Evolutionary conservation across 2,113 vertebrate species (phyloP), one percentile per base, ranked within the genome.

Genomic region (Clupea harengus): DNA sequence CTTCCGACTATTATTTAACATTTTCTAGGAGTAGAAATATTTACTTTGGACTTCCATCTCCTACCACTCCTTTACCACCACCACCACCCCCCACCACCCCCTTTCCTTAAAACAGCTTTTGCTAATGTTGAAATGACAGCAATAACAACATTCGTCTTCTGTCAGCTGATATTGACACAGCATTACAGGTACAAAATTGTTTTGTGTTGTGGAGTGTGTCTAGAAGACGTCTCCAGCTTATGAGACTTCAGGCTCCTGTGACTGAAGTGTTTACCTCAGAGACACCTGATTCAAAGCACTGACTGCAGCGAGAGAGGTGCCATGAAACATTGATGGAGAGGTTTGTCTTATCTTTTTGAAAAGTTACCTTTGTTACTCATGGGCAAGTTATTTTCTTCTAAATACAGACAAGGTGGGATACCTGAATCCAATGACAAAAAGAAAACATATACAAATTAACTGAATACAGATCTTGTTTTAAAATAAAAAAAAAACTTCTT

Each of bases 111-210:
- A 92, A 94, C 93, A 96, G 95, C 92, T 95, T 94, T 92, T 87
- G 95, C 93, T 94, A 97, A 96, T 93, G 94, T 95, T 95, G 94
- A 96, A 97, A 96, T 95, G 95, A 95, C 95, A 97, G 95, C 97
- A 98, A 97, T 97, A 97, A 97, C 96, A 96, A 94, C 97, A 99
- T 99, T 97, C 95, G 95, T 99, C 97, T 99, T 97, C 95, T 97
- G 96, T 96, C 95, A 93, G 88, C 91, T 91, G 92, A 95, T 97
- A 99, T 97, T 97, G 98, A 97, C 96, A 95, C 90, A 94, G 94
- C 93, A 95, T 97, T 97, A 96, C 95, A 94, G 95, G 91, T 95
- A 91, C 92, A 96, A 98, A 97, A 98, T 97, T 97, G 97, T 95
- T 95, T 97, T 97, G 96, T 97, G 97, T 96, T 96, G 92, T 96